Evolutionary conservation across 2,888 invertebrate species (phyloP).

Genomic region (Hipparchia sbordonii): DNA sequence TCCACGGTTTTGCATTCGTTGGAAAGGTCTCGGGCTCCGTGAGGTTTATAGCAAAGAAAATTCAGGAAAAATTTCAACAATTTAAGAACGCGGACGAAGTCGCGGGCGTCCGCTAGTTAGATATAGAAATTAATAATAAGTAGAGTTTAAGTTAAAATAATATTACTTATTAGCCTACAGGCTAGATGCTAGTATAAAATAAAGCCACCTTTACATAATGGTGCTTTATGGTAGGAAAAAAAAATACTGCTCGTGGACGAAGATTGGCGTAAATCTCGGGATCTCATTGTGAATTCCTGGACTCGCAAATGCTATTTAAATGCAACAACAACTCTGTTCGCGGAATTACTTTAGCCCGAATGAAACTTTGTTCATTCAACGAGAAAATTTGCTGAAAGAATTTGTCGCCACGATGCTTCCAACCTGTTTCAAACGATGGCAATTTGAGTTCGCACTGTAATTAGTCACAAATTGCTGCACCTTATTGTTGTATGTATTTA

Average conservation of each 20-base stretch:
- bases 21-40: too few relatives aligned
- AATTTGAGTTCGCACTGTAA: conserved; percentile 19
- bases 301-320: conserved; percentile 10
- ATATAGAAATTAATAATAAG: too few relatives aligned
- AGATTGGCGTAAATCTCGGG: conserved; percentile 7
- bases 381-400: conserved; percentile 18
- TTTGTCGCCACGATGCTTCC: conserved; percentile 14
- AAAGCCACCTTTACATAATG: too few relatives aligned
- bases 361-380: conserved; percentile 19
- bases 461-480: conserved; percentile 29
- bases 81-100: too few relatives aligned
- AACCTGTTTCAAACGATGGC: background rate
- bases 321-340: background rate
- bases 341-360: conserved; percentile 8
- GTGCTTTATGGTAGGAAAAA: too few relatives aligned
- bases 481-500: conserved; percentile 22
- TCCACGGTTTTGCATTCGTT: too few relatives aligned
- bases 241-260: background rate
- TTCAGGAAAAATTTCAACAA: too few relatives aligned
- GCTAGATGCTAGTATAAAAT: too few relatives aligned
- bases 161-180: too few relatives aligned
- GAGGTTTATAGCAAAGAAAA: too few relatives aligned
- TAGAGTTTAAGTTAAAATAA: too few relatives aligned
- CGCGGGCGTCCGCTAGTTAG: too few relatives aligned
- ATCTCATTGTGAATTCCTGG: conserved; percentile 7